Percentiles rank a stretch among this genome's conserved stretches.
phyloP scores from a whole-genome alignment of 2,113 vertebrate species.

The Dinomys branickii region DNA sequence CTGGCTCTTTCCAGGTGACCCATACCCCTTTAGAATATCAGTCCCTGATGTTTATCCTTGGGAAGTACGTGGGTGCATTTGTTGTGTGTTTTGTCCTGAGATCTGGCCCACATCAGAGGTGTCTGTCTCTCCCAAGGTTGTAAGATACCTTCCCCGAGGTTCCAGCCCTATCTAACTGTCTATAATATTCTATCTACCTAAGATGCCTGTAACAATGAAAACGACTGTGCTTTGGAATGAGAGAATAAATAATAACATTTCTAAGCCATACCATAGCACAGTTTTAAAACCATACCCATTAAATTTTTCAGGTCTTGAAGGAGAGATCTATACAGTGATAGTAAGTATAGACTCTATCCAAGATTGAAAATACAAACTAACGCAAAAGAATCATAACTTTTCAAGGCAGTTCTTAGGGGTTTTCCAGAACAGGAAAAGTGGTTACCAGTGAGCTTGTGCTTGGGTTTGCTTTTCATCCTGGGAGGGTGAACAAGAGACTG shows the following conservation, averaged over 20 bases:
- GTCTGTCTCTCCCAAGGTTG: no score
- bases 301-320: constrained; percentile 34
- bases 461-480: constrained; percentile 29
- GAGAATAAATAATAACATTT: constrained; percentile 47
- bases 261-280: neutral
- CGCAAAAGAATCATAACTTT: constrained; percentile 46
- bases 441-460: constrained; percentile 23
- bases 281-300: constrained; percentile 56
- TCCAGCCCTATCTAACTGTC: no score
- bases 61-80: no score
- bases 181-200: no score
- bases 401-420: constrained; percentile 7
- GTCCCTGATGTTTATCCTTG: no score
- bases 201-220: neutral
- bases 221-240: constrained; percentile 48
- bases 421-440: constrained; percentile 63
- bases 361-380: constrained; percentile 59
- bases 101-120: no score
- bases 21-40: no score
- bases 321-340: neutral
- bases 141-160: no score
- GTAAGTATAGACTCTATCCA: neutral
- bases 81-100: no score
- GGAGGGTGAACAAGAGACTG: neutral
- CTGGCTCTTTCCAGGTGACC: no score